Conservation (phyloP, 2,888 invertebrate species). For the Hypselothyrea guttata region DNA sequence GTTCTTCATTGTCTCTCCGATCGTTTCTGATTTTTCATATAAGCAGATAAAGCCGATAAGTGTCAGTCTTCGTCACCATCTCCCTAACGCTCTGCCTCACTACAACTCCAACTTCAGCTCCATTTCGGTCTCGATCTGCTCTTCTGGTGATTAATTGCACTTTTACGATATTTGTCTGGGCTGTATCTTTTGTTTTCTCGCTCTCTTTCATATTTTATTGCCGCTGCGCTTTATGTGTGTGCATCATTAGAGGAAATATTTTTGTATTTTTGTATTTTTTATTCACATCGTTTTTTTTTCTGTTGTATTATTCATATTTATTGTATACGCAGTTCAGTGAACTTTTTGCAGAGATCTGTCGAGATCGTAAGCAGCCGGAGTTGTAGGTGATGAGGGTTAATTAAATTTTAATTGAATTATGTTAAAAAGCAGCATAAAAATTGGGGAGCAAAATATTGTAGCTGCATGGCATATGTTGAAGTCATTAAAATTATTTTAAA, state of each 20-base stretch:
- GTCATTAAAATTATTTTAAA: not conserved
- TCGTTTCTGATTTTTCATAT: slow-evolving; percentile 22
- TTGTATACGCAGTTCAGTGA: slow-evolving; percentile 51
- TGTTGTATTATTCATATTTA: not conserved
- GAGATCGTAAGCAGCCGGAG: slow-evolving; percentile 2
- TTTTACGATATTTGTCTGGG: slow-evolving; percentile 54
- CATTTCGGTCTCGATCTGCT: slow-evolving; percentile 15
- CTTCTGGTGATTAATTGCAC: slow-evolving; percentile 57
- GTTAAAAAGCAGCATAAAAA: slow-evolving; percentile 3
- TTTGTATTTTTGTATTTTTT: slow-evolving; percentile 26
- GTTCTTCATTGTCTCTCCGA: slow-evolving; percentile 12
- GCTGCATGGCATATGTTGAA: no score
- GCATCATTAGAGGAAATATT: slow-evolving; percentile 48
- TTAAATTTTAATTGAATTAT: slow-evolving; percentile 49
- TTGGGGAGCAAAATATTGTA: not conserved
- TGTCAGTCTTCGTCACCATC: slow-evolving; percentile 64
- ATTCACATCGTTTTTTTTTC: slow-evolving; percentile 31
- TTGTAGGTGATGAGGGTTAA: slow-evolving; percentile 37
- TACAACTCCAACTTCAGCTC: not conserved
- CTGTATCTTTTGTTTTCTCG: slow-evolving; percentile 20
- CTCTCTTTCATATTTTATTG: slow-evolving; percentile 46
- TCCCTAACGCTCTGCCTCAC: not conserved
- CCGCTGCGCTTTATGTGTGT: slow-evolving; percentile 37
- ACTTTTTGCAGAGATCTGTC: slow-evolving; percentile 42
- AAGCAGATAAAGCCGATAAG: slow-evolving; percentile 73